Conservation (phyloP, 2,113 vertebrate genomes). For the Misgurnus anguillicaudatus region DNA sequence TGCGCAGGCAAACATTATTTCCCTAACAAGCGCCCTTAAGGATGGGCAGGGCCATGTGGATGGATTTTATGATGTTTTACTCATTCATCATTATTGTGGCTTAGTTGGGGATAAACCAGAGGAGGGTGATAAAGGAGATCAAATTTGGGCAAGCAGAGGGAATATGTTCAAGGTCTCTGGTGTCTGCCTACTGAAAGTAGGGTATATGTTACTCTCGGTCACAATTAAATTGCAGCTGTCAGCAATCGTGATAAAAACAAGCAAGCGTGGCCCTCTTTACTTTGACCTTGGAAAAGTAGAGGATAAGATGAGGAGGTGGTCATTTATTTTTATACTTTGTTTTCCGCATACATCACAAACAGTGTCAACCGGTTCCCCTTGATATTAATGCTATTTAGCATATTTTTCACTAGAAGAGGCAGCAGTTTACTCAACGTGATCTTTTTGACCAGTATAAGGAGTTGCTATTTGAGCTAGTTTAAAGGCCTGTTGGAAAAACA, state of each 20-base stretch:
- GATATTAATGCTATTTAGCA: neutral
- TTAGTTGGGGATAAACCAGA: constrained; percentile 4
- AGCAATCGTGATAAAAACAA: constrained; percentile 34
- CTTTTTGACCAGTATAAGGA: no score
- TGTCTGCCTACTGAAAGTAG: constrained; percentile 15
- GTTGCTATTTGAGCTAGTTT: no score
- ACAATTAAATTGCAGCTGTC: constrained; percentile 39
- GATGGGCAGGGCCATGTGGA: neutral
- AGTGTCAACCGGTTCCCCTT: neutral
- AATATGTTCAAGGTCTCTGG: constrained; percentile 27
- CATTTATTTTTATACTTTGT: neutral
- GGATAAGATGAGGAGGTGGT: neutral
- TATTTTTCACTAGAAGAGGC: neutral
- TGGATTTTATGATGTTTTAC: constrained; percentile 16
- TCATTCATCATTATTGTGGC: constrained; percentile 14
- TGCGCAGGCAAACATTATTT: neutral
- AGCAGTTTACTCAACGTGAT: neutral
- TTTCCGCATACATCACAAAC: neutral
- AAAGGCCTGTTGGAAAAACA: no score
- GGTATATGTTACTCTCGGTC: constrained; percentile 28
- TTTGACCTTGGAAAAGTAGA: constrained; percentile 25
- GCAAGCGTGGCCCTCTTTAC: neutral
- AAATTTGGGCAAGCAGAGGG: constrained; percentile 1
- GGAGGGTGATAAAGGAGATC: neutral
- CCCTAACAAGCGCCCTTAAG: neutral